Conservation (phyloP, 2,113 vertebrate species). For the Hemiprocne comata region DNA sequence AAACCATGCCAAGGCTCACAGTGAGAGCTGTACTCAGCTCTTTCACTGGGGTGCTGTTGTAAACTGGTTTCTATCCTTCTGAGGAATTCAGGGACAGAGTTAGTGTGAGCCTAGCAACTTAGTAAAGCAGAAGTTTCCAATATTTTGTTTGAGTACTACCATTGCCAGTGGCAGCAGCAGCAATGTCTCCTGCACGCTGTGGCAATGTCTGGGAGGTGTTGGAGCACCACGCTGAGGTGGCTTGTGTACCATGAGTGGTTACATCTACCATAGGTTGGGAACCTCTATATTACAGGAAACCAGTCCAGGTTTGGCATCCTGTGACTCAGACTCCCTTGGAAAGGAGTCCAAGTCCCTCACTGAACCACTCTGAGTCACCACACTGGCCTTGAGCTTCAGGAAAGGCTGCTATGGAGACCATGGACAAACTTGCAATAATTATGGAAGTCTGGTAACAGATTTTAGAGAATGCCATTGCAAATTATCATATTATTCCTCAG, state of each 20-base stretch:
- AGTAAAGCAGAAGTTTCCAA: not conserved
- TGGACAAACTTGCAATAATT: not conserved
- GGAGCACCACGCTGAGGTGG: not conserved
- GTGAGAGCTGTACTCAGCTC: not conserved
- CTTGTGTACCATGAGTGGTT: not conserved
- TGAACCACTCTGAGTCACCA: constrained; percentile 23
- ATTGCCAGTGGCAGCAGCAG: not conserved
- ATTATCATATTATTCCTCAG: not conserved
- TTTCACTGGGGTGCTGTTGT: not conserved
- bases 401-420: constrained; percentile 40
- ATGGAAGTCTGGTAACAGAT: constrained; percentile 17
- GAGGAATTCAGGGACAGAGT: not conserved
- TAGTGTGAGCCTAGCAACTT: not conserved
- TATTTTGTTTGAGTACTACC: not conserved
- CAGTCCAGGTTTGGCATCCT: constrained; percentile 34
- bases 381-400: not conserved
- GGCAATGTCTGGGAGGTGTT: not conserved
- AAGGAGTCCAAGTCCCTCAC: not conserved
- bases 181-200: not conserved
- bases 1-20: not conserved
- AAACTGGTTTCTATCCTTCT: not conserved
- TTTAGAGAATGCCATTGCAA: constrained; percentile 5
- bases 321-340: constrained; percentile 35
- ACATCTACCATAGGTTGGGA: fast-evolving
- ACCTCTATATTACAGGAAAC: constrained; percentile 19